phyloP scores from a whole-genome alignment of 2,888 invertebrate species.

The Drosophila paranaensis region DNA sequence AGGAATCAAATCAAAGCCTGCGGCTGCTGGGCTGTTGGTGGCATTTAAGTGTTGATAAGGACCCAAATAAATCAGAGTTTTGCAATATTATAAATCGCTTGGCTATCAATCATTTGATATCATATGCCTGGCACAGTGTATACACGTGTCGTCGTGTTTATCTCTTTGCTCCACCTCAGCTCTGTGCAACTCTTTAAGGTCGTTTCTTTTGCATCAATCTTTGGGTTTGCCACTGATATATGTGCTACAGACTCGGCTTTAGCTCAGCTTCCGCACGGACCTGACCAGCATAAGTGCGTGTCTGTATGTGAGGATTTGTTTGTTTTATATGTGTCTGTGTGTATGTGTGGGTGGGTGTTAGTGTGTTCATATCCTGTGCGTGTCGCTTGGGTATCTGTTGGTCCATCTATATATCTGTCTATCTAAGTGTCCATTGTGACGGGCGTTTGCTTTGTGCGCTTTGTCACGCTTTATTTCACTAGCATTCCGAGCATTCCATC shows the following conservation, averaged over 20 bases:
- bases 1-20: slow-evolving; percentile 14
- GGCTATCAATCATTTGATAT: slow-evolving; percentile 46
- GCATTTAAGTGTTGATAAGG: slow-evolving; percentile 35
- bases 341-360: slow-evolving; percentile 18
- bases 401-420: slow-evolving; percentile 59
- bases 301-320: slow-evolving; percentile 58
- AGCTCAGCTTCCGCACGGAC: slow-evolving; percentile 33
- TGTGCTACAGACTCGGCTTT: slow-evolving; percentile 23
- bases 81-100: slow-evolving; percentile 29
- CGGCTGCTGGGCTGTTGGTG: neutral
- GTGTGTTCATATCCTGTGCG: slow-evolving; percentile 66
- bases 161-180: neutral
- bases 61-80: slow-evolving; percentile 25
- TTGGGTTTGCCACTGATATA: slow-evolving; percentile 55
- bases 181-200: slow-evolving; percentile 42
- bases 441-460: slow-evolving; percentile 61
- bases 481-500: slow-evolving; percentile 37
- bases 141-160: slow-evolving; percentile 24
- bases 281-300: slow-evolving; percentile 57
- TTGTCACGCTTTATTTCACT: slow-evolving; percentile 74
- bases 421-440: slow-evolving; percentile 74
- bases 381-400: slow-evolving; percentile 54
- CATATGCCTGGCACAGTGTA: slow-evolving; percentile 27
- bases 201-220: slow-evolving; percentile 60
- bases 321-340: slow-evolving; percentile 52